Evolutionary conservation across 2,888 invertebrate species (phyloP).

Genomic region (Cantharis rufa): DNA sequence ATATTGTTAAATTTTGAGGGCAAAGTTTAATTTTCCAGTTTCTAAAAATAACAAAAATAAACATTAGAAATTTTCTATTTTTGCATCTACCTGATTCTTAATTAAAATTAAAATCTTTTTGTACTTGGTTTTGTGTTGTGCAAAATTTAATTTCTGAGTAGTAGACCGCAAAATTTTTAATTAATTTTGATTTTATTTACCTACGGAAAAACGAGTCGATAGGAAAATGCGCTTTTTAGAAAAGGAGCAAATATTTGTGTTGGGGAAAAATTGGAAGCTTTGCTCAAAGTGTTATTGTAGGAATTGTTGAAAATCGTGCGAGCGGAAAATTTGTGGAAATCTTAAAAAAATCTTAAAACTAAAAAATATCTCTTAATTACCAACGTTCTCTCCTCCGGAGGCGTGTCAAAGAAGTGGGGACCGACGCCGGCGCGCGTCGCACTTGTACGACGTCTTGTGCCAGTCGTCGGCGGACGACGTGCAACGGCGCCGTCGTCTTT

Average conservation of each 20-base stretch:
- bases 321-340: slow-evolving; percentile 25
- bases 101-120: background rate
- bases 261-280: background rate
- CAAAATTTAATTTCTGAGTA: background rate
- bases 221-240: background rate
- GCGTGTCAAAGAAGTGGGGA: slow-evolving; percentile 50
- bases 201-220: background rate
- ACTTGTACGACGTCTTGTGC: slow-evolving; percentile 55
- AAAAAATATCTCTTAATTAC: slow-evolving; percentile 56
- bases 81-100: background rate
- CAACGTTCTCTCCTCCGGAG: slow-evolving; percentile 50
- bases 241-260: background rate
- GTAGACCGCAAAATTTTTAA: background rate
- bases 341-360: slow-evolving; percentile 56
- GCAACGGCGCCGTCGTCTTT: slow-evolving; percentile 54
- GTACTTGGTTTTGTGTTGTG: background rate
- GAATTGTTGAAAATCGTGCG: background rate
- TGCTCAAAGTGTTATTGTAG: background rate
- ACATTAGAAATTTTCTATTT: background rate
- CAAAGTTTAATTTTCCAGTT: background rate
- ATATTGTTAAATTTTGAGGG: background rate
- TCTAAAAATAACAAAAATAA: background rate
- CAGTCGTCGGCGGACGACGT: slow-evolving; percentile 57
- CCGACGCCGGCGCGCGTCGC: slow-evolving; percentile 52
- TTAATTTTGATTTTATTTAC: background rate